phyloP scores from a whole-genome alignment of 92 coral and sea anemone genomes.

The Virgularia gustaviana region DNA sequence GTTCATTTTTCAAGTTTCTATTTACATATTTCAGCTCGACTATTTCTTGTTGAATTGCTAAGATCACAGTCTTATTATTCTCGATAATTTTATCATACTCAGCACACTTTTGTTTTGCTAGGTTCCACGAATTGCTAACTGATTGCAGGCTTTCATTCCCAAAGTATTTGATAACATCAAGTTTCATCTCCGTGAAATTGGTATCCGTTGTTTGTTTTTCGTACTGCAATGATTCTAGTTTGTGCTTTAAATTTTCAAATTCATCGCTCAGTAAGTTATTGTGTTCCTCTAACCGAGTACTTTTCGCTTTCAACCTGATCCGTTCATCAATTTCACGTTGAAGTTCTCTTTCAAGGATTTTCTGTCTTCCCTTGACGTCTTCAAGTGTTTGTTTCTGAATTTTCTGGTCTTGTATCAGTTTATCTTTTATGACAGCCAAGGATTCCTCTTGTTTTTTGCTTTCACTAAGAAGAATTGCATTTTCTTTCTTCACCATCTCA shows the following conservation, averaged over 20 bases:
- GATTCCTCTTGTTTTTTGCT: neutral
- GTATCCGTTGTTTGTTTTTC: neutral
- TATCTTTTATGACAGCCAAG: neutral
- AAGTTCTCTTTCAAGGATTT: neutral
- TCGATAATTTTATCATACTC: slow-evolving; percentile 5
- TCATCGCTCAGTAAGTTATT: neutral
- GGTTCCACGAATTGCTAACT: neutral
- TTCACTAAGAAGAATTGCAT: neutral
- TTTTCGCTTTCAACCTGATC: neutral
- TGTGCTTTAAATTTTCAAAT: neutral
- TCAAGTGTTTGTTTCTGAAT: neutral
- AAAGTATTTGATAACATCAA: neutral
- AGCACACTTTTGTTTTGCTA: neutral
- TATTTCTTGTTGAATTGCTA: neutral
- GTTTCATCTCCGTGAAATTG: neutral
- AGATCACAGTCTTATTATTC: neutral
- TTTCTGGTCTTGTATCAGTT: neutral
- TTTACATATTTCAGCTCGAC: neutral
- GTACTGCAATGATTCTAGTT: neutral
- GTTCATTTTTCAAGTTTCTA: neutral
- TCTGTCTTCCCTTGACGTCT: neutral
- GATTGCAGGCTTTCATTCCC: neutral
- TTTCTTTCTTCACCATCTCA: neutral
- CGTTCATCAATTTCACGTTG: neutral
- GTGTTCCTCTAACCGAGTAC: neutral